Conservation (phyloP, 1,140 invertebrate species). For the Bombus sibiricus region DNA sequence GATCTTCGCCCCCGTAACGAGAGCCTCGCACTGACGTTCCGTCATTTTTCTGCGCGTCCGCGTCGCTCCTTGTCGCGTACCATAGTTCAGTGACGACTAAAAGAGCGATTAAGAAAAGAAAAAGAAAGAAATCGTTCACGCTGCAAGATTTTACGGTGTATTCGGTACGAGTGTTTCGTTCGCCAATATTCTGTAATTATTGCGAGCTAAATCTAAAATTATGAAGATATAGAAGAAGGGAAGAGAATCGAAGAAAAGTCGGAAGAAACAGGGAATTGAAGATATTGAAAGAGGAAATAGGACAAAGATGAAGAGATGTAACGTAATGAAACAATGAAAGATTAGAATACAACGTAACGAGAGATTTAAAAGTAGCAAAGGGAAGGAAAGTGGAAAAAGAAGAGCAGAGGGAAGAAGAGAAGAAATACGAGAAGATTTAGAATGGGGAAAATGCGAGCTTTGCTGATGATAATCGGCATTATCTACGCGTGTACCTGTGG, state of each 20-base stretch:
- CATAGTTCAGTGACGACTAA: background rate
- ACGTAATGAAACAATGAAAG: background rate
- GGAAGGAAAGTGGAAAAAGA: background rate
- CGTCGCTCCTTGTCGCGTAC: too few species aligned
- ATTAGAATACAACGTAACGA: too few species aligned
- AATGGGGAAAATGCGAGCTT: conserved; percentile 44
- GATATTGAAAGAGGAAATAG: background rate
- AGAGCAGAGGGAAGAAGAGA: too few species aligned
- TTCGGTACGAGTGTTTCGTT: background rate
- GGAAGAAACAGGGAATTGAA: too few species aligned
- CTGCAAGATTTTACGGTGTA: background rate
- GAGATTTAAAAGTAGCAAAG: background rate
- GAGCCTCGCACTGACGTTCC: background rate
- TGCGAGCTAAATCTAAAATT: too few species aligned
- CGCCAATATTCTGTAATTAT: too few species aligned
- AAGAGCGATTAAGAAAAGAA: too few species aligned
- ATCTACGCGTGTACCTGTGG: conserved; percentile 76
- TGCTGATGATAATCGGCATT: conserved; percentile 65
- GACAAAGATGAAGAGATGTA: background rate
- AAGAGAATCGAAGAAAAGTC: background rate
- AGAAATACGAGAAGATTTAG: background rate
- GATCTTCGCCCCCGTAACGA: background rate
- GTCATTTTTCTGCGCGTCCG: background rate
- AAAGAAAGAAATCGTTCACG: background rate
- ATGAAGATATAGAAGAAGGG: background rate